Conservation (phyloP, 2,113 vertebrate species). For the Anoura caudifer region DNA sequence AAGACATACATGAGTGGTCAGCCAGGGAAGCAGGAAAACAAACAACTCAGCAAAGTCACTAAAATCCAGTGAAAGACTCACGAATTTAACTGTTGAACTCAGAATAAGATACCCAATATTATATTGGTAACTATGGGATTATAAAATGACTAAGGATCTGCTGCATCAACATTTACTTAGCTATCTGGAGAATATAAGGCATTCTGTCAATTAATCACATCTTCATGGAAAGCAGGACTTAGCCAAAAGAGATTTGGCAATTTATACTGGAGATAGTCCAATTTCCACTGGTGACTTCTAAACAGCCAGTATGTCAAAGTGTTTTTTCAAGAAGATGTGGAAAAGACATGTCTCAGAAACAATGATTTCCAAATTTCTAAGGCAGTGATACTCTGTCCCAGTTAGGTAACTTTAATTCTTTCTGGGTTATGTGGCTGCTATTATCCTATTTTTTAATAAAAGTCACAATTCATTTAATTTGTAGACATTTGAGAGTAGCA, state of each 20-base stretch:
- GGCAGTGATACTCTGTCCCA: neutral
- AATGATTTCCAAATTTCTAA: neutral
- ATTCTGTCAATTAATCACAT: conserved; percentile 32
- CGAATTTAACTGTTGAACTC: conserved; percentile 28
- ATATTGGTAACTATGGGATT: conserved; percentile 7
- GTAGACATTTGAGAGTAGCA: neutral
- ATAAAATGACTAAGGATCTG: conserved; percentile 16
- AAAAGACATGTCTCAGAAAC: neutral
- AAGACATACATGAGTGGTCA: conserved; percentile 16
- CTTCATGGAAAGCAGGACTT: conserved; percentile 44
- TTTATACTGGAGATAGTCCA: conserved; percentile 31
- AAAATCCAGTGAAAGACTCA: conserved; percentile 15
- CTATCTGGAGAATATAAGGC: conserved; percentile 25
- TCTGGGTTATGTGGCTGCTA: neutral
- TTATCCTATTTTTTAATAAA: neutral
- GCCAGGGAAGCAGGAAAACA: neutral
- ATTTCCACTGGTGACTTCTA: neutral
- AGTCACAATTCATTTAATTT: neutral
- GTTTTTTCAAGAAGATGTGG: conserved; percentile 23
- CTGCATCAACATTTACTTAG: conserved; percentile 13
- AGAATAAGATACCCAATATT: neutral
- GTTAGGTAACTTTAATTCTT: neutral
- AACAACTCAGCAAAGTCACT: neutral
- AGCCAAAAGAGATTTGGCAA: conserved; percentile 57
- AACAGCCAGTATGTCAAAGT: conserved; percentile 29